Evolutionary conservation across 2,888 invertebrate genomes (phyloP), one percentile per base, ranked within the genome.

Genomic region (Drosophila borealis): DNA sequence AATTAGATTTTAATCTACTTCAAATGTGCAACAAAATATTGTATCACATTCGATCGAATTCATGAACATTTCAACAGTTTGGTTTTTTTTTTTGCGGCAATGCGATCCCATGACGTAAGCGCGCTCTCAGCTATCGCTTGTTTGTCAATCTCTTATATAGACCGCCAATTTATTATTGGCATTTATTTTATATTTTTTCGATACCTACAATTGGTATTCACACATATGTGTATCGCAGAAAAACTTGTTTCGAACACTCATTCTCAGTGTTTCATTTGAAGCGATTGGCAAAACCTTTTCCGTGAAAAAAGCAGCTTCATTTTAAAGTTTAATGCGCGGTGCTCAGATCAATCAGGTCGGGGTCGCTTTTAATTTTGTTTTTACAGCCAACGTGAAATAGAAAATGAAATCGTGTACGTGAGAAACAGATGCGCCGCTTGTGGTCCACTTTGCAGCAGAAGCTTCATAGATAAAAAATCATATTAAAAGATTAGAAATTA

Each of bases 401-500:
- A 83, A 86, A 78, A 80, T 76, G 70, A 81, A 84, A 79, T 72
- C 73, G 53, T 37, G 65, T 72, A 84, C 84, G 84, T 84, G 79
- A 77, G 83, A 65, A 78, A 50, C 25, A 57, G 70, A 65, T 55
- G 59, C 53, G 51, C 36, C 45, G 37, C 34, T 45, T 37, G 41
- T 53, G 59, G 51, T 63, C 77, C 66, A 77, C 61, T 67, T 71
- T 75, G 61, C 60, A 61, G 51, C 50, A 51, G 45, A 51, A 64
- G 39, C 63, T 60, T 44, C 34, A 49, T 48, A 74, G 73, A 73
- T 74, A 59, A 42, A 59, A 69, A 70, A 76, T 53, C 78, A 80
- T 80, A 86, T 86, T 83, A 79, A 70, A 69, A 83, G 86, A 81
- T 86, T 83, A 80, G 71, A 83, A 83, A 83, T 61, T 56, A 68